Conservation (phyloP, 2,797 vertebrate species). For the Sciurus vulgaris region DNA sequence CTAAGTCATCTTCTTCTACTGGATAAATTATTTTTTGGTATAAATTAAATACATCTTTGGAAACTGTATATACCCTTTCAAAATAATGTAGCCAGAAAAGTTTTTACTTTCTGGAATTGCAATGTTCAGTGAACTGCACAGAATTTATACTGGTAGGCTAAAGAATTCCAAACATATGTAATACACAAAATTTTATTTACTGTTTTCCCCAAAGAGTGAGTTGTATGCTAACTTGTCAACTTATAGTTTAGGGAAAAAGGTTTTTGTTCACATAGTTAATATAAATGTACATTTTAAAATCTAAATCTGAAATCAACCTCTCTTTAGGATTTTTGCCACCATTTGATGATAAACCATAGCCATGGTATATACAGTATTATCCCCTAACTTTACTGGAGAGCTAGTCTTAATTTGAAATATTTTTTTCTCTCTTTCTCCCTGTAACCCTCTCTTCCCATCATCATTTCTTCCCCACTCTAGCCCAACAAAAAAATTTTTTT, state of each 20-base stretch:
- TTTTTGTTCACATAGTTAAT: neutral
- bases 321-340: neutral
- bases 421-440: neutral
- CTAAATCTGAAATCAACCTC: slow-evolving; percentile 15
- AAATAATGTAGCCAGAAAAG: neutral
- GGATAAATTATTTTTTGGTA: neutral
- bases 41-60: slow-evolving; percentile 22
- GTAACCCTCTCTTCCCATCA: neutral
- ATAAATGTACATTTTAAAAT: neutral
- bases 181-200: neutral
- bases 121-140: neutral
- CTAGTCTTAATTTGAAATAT: neutral
- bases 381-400: neutral
- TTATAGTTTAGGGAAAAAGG: neutral
- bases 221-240: neutral
- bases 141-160: neutral
- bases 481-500: neutral
- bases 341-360: neutral
- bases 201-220: neutral
- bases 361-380: neutral
- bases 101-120: neutral
- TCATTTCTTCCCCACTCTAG: neutral
- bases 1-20: neutral
- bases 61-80: slow-evolving; percentile 29
- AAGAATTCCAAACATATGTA: neutral